These are phyloP conservation scores for Aurelia aurita complex sp. Pacific DNA, from an alignment of 30 jellyfish, hydroid and myxozoan genomes.

Conservation along the genomic window DNA sequence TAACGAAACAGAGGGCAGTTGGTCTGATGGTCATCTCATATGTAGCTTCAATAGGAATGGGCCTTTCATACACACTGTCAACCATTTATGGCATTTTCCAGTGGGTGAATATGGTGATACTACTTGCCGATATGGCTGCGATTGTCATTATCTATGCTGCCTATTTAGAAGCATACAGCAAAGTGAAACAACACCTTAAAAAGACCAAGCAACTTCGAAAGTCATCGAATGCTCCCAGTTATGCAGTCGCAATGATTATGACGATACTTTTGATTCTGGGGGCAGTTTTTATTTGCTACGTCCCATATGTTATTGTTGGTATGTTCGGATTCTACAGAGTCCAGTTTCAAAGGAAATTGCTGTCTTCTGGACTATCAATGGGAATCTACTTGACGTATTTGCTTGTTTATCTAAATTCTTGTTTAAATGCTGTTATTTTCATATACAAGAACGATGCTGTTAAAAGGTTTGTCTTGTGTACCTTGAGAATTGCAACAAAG, in stretches of 20 bases:
- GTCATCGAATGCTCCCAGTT: conserved; percentile 24
- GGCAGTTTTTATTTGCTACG: conserved; percentile 38
- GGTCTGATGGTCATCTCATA: not conserved
- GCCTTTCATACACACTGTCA: conserved; percentile 30
- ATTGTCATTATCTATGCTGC: conserved; percentile 40
- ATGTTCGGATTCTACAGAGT: conserved; percentile 26
- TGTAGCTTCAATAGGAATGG: conserved; percentile 29
- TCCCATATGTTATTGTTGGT: conserved; percentile 51
- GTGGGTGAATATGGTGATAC: conserved; percentile 40
- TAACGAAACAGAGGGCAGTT: conserved; percentile 28
- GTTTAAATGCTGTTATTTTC: conserved; percentile 39
- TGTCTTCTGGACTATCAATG: not conserved
- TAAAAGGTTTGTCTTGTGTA: conserved; percentile 4
- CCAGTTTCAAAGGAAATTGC: not conserved
- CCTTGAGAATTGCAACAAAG: not conserved
- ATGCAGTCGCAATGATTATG: conserved; percentile 39
- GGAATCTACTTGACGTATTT: conserved; percentile 19
- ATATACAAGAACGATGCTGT: conserved; percentile 50
- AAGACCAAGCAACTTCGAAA: conserved; percentile 23
- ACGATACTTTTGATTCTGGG: conserved; percentile 41
- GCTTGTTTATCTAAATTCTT: conserved; percentile 47
- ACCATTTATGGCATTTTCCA: conserved; percentile 24
- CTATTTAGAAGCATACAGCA: conserved; percentile 22
- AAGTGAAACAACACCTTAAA: conserved; percentile 21
- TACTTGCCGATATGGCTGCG: conserved; percentile 34